Evolutionary conservation across 2,113 vertebrate genomes (phyloP), one percentile per base, ranked within the genome.

Genomic region (Vimba vimba): DNA sequence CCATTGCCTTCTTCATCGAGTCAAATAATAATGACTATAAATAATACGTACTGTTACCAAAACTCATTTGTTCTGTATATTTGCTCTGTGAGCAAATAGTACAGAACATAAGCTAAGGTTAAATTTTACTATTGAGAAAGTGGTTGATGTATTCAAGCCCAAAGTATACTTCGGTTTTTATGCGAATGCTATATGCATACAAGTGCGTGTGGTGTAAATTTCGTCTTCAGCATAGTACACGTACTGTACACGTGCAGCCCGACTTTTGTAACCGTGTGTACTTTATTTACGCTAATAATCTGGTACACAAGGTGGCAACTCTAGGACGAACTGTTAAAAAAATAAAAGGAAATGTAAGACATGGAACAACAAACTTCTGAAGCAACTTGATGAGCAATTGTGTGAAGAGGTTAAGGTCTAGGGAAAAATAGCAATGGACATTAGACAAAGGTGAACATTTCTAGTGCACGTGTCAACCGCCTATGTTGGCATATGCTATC

Each of bases 61-160:
- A 69, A 66, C 9, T 27, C 4, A 27, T 52, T 68, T 82, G n/a
- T 81, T 25, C 43, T 27, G 59, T 82, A 82, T 21, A 50, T 82
- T 52, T 82, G 62, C 80, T 68, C 62, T 36, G 80, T 82, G 80
- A 82, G 45, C 27, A 36, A 52, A 82, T 69, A 6, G 17, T 52
- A 36, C 62, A 47, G 10, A 50, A 81, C n/a, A 3, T 50, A 62
- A 66, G 43, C 15, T 47, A 12, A 50, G 39, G 36, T 13, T 25
- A 33, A 19, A 45, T 47, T 81, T 66, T 30, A 23, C n/a, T 47
- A 12, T 66, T 55, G 13, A 77, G 17, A 55, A 77, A 33, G n/a
- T 33, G 15, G 6, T 77, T 77, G 47, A 33, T 55, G 33, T 33
- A 77, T 21, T 77, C 10, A 77, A 55, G 17, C 4, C 75, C 75